Percentiles rank a stretch among this genome's conserved stretches.
phyloP scores from a whole-genome alignment of 2,888 invertebrate species.

The Dicranocentrus wangi region DNA sequence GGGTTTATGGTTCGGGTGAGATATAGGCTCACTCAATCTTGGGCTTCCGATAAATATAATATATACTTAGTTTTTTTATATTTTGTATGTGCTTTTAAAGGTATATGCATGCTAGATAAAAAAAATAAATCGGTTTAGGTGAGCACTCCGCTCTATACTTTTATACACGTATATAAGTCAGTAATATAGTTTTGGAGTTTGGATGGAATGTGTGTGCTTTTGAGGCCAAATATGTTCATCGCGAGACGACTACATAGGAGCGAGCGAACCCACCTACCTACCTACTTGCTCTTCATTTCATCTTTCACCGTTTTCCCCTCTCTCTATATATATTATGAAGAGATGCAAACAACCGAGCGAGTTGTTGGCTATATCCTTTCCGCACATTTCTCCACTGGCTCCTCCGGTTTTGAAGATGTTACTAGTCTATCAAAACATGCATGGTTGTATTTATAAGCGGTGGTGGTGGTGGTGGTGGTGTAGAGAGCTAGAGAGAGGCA shows the following conservation, averaged over 20 bases:
- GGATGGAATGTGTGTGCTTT: constrained; percentile 27
- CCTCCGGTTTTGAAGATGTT: too few relatives aligned
- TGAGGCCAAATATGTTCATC: constrained; percentile 42
- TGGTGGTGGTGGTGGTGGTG: not conserved
- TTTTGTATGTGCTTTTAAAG: too few relatives aligned
- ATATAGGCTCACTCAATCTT: too few relatives aligned
- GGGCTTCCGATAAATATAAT: too few relatives aligned
- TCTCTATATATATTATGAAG: not conserved
- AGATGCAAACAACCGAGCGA: not conserved
- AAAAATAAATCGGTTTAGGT: constrained; percentile 10
- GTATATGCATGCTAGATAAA: too few relatives aligned
- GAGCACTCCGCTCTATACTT: not conserved
- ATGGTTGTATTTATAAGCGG: too few relatives aligned
- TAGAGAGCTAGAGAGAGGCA: not conserved
- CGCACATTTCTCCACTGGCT: too few relatives aligned
- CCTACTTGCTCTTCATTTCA: constrained; percentile 35
- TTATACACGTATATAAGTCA: not conserved
- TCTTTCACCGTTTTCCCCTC: not conserved
- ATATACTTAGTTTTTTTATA: too few relatives aligned
- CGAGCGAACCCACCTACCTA: constrained; percentile 12
- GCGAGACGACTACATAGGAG: constrained; percentile 8
- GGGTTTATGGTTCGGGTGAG: too few relatives aligned
- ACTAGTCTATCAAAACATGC: too few relatives aligned
- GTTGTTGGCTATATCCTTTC: not conserved
- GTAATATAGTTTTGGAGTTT: constrained; percentile 22